Conservation (phyloP, 2,113 vertebrate species). For the Phocoena phocoena region DNA sequence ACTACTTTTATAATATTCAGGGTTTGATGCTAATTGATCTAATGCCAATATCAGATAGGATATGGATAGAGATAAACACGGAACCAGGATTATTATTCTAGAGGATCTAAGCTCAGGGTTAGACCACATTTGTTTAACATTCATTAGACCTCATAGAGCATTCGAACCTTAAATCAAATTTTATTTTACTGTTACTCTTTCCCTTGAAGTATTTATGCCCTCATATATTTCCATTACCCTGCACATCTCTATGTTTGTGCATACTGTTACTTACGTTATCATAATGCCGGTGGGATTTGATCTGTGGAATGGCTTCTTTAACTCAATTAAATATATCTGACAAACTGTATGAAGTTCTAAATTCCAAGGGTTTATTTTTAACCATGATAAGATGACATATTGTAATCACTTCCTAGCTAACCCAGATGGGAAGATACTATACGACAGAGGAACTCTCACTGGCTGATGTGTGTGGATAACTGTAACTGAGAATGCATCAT, state of each 20-base stretch:
- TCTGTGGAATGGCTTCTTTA: slow-evolving; percentile 71
- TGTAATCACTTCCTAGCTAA: slow-evolving; percentile 72
- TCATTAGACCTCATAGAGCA: neutral
- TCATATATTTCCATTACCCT: slow-evolving; percentile 63
- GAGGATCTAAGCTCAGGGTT: neutral
- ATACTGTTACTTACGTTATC: slow-evolving; percentile 66
- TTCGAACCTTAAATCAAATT: neutral
- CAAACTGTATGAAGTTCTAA: slow-evolving; percentile 65
- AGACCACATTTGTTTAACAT: neutral
- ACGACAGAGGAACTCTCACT: slow-evolving; percentile 60
- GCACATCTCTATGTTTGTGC: slow-evolving; percentile 53
- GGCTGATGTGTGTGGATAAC: slow-evolving; percentile 61
- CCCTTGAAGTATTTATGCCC: slow-evolving; percentile 49
- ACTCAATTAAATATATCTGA: slow-evolving; percentile 73
- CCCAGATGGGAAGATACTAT: slow-evolving; percentile 66
- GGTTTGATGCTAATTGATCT: neutral
- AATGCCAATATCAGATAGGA: neutral
- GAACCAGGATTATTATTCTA: neutral
- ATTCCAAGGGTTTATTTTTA: slow-evolving; percentile 77
- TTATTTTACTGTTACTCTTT: slow-evolving; percentile 61
- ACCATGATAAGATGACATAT: slow-evolving; percentile 71
- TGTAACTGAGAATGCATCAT: slow-evolving; percentile 65
- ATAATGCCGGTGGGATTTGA: slow-evolving; percentile 65
- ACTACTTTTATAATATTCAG: neutral
- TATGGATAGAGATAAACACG: neutral